Conservation (phyloP, 2,113 vertebrate genomes). For the Porphyrio hochstetteri region DNA sequence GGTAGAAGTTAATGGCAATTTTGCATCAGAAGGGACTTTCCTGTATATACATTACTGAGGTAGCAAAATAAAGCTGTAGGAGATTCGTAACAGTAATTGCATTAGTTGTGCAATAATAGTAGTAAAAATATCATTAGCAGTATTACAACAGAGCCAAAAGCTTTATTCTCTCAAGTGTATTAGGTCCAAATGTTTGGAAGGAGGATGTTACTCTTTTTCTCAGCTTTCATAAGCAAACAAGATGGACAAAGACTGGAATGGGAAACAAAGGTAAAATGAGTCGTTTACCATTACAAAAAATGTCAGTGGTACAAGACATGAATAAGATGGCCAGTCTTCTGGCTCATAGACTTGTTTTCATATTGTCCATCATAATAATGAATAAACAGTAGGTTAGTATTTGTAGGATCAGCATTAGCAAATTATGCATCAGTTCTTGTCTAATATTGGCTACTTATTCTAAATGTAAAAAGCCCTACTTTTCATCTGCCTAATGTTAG, state of each 20-base stretch:
- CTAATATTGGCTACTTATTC: neutral
- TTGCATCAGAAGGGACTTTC: neutral
- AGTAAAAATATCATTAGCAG: neutral
- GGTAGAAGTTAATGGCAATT: neutral
- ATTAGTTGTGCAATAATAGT: neutral
- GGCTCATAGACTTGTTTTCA: neutral
- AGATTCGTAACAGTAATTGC: neutral
- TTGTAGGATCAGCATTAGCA: neutral
- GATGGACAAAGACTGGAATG: neutral
- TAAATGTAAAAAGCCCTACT: neutral
- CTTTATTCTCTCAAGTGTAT: neutral
- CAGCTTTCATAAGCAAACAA: neutral
- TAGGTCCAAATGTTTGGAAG: neutral
- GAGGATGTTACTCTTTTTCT: neutral
- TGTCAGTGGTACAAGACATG: neutral
- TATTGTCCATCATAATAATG: neutral
- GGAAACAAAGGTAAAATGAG: neutral
- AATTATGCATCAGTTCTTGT: neutral
- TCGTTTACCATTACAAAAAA: neutral
- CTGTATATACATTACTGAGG: neutral
- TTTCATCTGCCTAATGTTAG: neutral
- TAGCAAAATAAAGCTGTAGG: neutral
- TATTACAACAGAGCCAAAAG: neutral
- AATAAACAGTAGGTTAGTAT: neutral
- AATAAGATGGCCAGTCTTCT: neutral